These are phyloP conservation scores for Trichonephila clavipes DNA, from an alignment of 1,140 invertebrate genomes.

Conservation along the genomic window DNA sequence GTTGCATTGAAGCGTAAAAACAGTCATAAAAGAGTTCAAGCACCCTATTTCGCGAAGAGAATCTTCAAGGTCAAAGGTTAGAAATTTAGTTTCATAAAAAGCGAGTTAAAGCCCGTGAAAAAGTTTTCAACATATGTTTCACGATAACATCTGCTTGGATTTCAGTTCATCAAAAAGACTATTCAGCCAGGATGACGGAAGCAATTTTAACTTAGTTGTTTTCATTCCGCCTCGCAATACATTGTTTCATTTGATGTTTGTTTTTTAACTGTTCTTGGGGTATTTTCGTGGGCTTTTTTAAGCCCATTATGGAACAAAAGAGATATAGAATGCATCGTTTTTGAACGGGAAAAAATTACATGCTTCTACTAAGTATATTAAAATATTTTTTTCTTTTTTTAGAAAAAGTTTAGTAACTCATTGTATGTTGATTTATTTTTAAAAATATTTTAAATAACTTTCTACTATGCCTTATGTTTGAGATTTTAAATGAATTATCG, in stretches of 20 bases:
- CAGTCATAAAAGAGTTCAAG: not conserved
- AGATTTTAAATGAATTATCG: no score
- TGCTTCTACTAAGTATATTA: no score
- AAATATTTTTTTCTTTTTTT: no score
- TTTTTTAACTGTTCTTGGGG: not conserved
- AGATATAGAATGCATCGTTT: no score
- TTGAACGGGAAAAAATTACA: no score
- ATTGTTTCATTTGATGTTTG: no score
- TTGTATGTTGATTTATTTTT: no score
- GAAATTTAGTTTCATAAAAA: not conserved
- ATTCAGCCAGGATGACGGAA: not conserved
- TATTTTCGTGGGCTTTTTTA: not conserved
- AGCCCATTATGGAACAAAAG: no score
- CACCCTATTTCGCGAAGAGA: not conserved
- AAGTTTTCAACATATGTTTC: not conserved
- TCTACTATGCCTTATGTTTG: no score
- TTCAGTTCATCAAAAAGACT: not conserved
- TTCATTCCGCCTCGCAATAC: no score
- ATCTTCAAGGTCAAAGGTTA: not conserved
- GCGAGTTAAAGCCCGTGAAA: not conserved
- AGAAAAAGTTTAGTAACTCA: no score
- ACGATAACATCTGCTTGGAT: not conserved
- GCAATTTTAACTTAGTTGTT: not conserved
- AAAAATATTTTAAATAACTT: no score
- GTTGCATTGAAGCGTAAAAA: slow-evolving; percentile 9